Base-by-base conservation (phyloP, 1,140 invertebrate species). In the Coelopa frigida region DNA sequence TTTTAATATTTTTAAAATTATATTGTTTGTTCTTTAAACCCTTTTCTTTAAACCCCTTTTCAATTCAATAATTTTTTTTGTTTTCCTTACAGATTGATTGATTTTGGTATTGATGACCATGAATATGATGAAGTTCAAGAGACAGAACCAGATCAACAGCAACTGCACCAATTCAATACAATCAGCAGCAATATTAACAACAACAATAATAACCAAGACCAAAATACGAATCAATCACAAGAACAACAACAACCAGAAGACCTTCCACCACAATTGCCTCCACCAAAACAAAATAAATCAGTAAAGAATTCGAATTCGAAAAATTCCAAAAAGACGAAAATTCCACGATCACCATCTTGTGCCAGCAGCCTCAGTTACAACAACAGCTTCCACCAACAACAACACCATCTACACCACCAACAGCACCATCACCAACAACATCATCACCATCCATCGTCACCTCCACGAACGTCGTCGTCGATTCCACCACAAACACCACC, bases 91-190 rank as follows among this genome's bases (percentile, higher is more conserved):
- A 65, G 61, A 52, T 50, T 65, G 58, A 61, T 66, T 51, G 63
- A 66, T 58, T 59, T 66, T 53, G 59, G 61, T 46, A 60, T 53
- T 49, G 62, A 65, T 47, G 62, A 67, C 46, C 60, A 67, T 67
- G 63, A 66, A 35, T 63, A 66, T 64, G 63, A 67, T 58, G 63
- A 67, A 39, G 62, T 67, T 50, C 56, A 62, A 48, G 62, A 61
- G 56, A 53, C 60, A 56, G 66, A 49, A 48, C 53, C 52, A 53
- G 50, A 51, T 39, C 46, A 48, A 54, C 56, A 52, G 50, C 56
- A 53, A 49, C 17, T 37, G 23, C 44, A 29, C 12, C 26, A n/a
- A 2, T n/a, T 29, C 20, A 40, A 31, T 7, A 45, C 38, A 37
- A 37, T 5, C 10, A 47, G 31, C 36, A 24, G 18, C 42, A 37